Evolutionary conservation across 2,888 invertebrate genomes (phyloP), one percentile per base, ranked within the genome.

Genomic region (Drosophila merina): DNA sequence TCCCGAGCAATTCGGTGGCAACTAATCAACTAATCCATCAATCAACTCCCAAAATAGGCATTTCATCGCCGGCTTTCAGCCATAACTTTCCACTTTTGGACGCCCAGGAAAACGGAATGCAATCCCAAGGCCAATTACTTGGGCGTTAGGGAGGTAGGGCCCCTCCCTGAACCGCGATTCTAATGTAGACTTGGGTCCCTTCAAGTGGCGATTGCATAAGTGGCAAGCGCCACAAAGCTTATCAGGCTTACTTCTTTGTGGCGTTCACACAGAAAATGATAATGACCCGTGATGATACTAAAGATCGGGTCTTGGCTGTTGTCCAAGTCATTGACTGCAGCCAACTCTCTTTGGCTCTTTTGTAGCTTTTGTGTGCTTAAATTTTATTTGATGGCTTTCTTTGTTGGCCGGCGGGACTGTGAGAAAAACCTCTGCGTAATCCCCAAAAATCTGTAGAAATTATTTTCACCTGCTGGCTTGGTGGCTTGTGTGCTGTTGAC

Each of bases 81-180:
- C 73, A 77, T 77, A 70, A 63, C 68, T 79, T 82, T 82, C 82
- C 86, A 86, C 76, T 86, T 86, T 82, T 66, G 50, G 67, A 64
- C 40, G 67, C 57, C 42, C 47, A 42, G 45, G 42, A 52, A 36
- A 50, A 42, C 69, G 60, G 63, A 57, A 60, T 66, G 72, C 74
- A 76, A 63, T 71, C 52, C 42, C 67, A 50, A 62, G 68, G 62
- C 49, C 83, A 57, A 75, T 79, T 79, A 72, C 6, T 36, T 5
- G 28, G 28, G 28, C 6, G 28, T 28, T 67, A 49, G 60, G 66
- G 47, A 67, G 63, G 7, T 12, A 5, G 14, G 20, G 4, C 57
- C 52, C 48, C 69, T 8, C 44, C 50, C 9, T 36, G n/a, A n/a
- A 47, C 55, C 71, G 75, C 75, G 72, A 82, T 82, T 85, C 81